Evolutionary conservation across 2,888 invertebrate species (phyloP).

Genomic region (Drosophila tripunctata): DNA sequence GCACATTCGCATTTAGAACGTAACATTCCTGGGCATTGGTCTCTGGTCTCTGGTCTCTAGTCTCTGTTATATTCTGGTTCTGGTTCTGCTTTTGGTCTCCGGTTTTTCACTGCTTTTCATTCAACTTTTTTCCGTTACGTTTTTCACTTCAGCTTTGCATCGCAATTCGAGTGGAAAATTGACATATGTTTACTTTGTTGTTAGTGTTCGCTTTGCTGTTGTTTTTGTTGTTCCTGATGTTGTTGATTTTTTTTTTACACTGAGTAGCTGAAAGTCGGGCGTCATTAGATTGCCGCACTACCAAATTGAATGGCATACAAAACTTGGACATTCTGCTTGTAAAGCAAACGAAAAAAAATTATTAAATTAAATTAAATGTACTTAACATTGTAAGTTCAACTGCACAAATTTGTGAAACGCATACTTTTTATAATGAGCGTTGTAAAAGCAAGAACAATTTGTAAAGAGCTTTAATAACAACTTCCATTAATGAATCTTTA

Average conservation of each 20-base stretch:
- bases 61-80: slow-evolving; percentile 7
- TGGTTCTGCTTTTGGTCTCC: slow-evolving; percentile 27
- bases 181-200: slow-evolving; percentile 80
- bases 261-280: slow-evolving; percentile 49
- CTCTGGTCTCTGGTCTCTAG: slow-evolving; percentile 18
- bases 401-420: neutral
- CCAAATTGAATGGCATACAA: slow-evolving; percentile 14
- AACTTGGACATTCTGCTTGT: slow-evolving; percentile 6
- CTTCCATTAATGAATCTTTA: too few relatives aligned
- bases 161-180: slow-evolving; percentile 80
- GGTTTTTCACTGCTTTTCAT: slow-evolving; percentile 41
- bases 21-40: slow-evolving; percentile 64
- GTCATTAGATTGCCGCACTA: slow-evolving; percentile 56
- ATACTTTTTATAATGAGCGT: neutral
- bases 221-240: slow-evolving; percentile 14
- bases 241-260: slow-evolving; percentile 22
- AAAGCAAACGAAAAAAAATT: neutral
- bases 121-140: slow-evolving; percentile 53
- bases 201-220: slow-evolving; percentile 40
- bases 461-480: too few relatives aligned
- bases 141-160: slow-evolving; percentile 77
- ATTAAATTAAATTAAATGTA: neutral
- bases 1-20: slow-evolving; percentile 51
- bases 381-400: neutral
- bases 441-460: too few relatives aligned